Base-by-base conservation (phyloP, 2,113 vertebrate species). In the Herpetotheres cachinnans region DNA sequence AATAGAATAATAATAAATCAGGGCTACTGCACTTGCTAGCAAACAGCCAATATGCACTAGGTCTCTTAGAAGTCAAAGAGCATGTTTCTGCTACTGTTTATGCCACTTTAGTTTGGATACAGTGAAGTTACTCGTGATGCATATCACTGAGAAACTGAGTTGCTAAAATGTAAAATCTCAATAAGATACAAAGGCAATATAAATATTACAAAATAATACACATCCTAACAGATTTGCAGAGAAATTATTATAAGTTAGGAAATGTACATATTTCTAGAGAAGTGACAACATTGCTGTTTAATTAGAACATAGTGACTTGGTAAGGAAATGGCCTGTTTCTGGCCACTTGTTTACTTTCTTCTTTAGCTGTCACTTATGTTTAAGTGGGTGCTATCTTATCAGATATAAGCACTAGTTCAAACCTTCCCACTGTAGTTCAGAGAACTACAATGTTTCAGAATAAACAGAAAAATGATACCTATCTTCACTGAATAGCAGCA, bases 1-100 rank as follows among this genome's bases (percentile, higher is more conserved):
- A 72, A 97, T 95, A 92, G 49, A 94, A 89, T 90, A 95, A 93
- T 86, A 93, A 95, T 89, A 95, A 91, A 91, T 79, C 73, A 94
- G 73, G 69, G 49, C 73, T 95, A 82, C 83, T 90, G 91, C 70
- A 72, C 89, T 94, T 93, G 84, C 56, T 56, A 94, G 77, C 76
- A 82, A 92, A 79, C 47, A 87, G 78, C 66, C 70, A 80, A 22
- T 50, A 80, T 38, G 38, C 42, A 66, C 73, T 34, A 72, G 49
- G 46, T 89, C 86, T 95, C 69, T 87, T 58, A 69, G 50, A 93
- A 95, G 52, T 73, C 70, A 95, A 79, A 87, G 42, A 29, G 14
- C 81, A 70, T 91, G 20, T 54, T 89, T 85, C 86, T 95, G 81
- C 62, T 76, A 8, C 83, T 82, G 9, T 59, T 95, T 79, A 65